Evolutionary conservation across 53 echinoderm and acorn worm genomes (phyloP).

Genomic region (Henricia sp.): DNA sequence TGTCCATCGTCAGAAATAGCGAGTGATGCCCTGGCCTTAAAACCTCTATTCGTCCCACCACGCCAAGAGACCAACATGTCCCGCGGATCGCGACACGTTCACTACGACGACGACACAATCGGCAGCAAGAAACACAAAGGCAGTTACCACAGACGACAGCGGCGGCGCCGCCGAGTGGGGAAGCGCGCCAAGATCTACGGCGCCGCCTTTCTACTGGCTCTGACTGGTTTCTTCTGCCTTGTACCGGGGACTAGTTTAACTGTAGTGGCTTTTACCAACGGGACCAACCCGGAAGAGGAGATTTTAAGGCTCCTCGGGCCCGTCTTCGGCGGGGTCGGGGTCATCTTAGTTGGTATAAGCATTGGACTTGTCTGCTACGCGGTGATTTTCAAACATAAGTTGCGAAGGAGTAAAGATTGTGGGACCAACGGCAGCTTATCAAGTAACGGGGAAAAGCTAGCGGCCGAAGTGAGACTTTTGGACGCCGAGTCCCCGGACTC

Average conservation of each 20-base stretch:
- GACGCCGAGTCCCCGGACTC: conserved; percentile 17
- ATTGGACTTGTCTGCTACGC: conserved; percentile 47
- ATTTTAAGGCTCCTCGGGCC: conserved; percentile 39
- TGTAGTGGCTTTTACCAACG: conserved; percentile 45
- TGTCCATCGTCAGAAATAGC: too few species aligned
- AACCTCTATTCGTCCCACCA: conserved; percentile 4
- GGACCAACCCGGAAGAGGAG: conserved; percentile 34
- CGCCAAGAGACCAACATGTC: conserved; percentile 26
- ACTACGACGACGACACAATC: conserved; percentile 40
- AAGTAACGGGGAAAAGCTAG: not conserved
- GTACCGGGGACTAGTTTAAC: conserved; percentile 48
- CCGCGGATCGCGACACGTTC: conserved; percentile 43
- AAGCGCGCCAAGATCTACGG: conserved; percentile 59
- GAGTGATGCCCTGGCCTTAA: too few species aligned
- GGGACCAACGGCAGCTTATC: conserved; percentile 6
- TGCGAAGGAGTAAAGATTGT: not conserved
- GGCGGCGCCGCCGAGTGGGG: conserved; percentile 45
- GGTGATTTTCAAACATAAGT: not conserved
- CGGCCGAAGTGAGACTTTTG: conserved; percentile 47
- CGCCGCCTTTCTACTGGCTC: conserved; percentile 45
- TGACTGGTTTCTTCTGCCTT: conserved; percentile 48
- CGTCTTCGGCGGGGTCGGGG: conserved; percentile 47
- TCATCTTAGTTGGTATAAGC: conserved; percentile 40
- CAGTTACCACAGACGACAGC: conserved; percentile 30
- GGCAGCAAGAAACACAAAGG: conserved; percentile 33